Conservation (phyloP, 2,888 invertebrate genomes). For the Andrena hattorfiana region DNA sequence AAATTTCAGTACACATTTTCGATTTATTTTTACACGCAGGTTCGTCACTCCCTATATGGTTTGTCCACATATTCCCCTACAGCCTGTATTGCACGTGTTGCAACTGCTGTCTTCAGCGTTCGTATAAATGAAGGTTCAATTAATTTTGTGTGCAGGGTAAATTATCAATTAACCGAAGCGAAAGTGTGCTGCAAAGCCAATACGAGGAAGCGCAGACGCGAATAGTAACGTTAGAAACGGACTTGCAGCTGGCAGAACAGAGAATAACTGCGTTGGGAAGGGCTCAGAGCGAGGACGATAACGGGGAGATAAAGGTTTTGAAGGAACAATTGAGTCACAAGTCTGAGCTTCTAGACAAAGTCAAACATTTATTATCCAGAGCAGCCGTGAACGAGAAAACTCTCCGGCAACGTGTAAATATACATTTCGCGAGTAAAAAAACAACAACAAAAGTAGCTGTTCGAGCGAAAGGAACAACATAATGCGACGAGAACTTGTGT, state of each 20-base stretch:
- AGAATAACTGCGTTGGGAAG: slow-evolving; percentile 72
- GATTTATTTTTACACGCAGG: too few relatives aligned
- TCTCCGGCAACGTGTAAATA: slow-evolving; percentile 87
- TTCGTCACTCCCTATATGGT: too few relatives aligned
- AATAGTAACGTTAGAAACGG: slow-evolving; percentile 77
- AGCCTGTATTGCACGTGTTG: too few relatives aligned
- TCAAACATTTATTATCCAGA: slow-evolving; percentile 88
- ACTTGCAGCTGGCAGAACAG: slow-evolving; percentile 78
- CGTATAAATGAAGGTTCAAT: too few relatives aligned
- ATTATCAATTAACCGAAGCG: slow-evolving; percentile 85
- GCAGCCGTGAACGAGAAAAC: slow-evolving; percentile 89
- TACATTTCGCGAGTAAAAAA: slow-evolving; percentile 13
- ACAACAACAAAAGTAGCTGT: background rate
- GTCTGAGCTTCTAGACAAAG: slow-evolving; percentile 87
- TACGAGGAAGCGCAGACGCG: slow-evolving; percentile 77
- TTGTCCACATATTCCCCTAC: too few relatives aligned
- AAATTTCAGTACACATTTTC: too few relatives aligned
- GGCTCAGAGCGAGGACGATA: slow-evolving; percentile 82
- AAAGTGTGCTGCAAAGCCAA: slow-evolving; percentile 83
- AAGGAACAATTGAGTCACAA: slow-evolving; percentile 88
- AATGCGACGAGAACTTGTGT: slow-evolving; percentile 21
- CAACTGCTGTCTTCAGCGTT: too few relatives aligned
- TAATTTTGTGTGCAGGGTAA: slow-evolving; percentile 38
- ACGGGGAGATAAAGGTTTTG: slow-evolving; percentile 86
- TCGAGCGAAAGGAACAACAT: slow-evolving; percentile 20